Evolutionary conservation across 2,888 invertebrate species (phyloP).

Genomic region (Hirtodrosophila cameraria): DNA sequence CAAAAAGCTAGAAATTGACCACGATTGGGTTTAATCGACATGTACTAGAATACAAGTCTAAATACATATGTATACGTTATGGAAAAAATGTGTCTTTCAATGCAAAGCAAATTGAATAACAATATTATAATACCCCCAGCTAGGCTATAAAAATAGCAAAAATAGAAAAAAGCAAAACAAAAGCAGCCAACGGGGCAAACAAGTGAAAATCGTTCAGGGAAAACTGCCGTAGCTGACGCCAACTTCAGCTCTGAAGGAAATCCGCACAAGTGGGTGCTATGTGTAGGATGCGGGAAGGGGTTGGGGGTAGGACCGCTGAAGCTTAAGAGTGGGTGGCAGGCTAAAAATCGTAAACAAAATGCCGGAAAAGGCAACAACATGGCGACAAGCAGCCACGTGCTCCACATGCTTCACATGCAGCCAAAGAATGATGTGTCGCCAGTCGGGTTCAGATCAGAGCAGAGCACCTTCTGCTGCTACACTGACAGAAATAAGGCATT

Average conservation of each 20-base stretch:
- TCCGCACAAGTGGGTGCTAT: slow-evolving; percentile 44
- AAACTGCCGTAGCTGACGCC: slow-evolving; percentile 61
- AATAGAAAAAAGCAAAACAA: slow-evolving; percentile 22
- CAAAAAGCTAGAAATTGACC: no score
- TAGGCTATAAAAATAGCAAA: slow-evolving; percentile 25
- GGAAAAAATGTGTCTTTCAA: no score
- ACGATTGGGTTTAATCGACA: no score
- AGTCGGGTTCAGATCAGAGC: no score
- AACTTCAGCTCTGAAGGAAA: slow-evolving; percentile 62
- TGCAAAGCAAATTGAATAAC: no score
- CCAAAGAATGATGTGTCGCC: slow-evolving; percentile 42
- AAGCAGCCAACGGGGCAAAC: slow-evolving; percentile 54
- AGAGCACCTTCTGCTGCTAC: no score
- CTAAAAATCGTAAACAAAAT: slow-evolving; percentile 74
- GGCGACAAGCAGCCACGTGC: slow-evolving; percentile 69
- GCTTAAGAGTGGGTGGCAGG: slow-evolving; percentile 10
- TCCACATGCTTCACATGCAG: slow-evolving; percentile 63
- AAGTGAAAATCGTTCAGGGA: slow-evolving; percentile 78
- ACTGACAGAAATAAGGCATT: no score
- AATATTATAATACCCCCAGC: no score
- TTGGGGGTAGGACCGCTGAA: not conserved
- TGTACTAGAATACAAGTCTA: no score
- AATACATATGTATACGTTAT: no score
- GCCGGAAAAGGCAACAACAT: slow-evolving; percentile 77
- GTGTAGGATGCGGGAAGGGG: not conserved